These are phyloP conservation scores for Trinectes maculatus DNA, from an alignment of 2,113 vertebrate species.

Conservation along the genomic window DNA sequence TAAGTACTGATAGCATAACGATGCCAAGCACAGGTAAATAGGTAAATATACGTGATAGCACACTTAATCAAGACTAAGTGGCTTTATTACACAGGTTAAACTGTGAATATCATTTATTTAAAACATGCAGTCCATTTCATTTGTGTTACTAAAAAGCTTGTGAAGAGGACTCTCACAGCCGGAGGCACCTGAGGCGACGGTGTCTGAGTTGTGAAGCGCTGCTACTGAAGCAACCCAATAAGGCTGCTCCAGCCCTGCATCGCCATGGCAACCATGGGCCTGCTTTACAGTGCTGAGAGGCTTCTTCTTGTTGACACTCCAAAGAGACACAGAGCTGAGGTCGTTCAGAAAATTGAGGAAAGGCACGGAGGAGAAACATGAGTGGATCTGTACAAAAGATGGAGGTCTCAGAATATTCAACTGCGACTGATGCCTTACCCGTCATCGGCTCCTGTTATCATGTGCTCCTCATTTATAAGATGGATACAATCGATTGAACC, in stretches of 20 bases:
- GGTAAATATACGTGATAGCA: not conserved
- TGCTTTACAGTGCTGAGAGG: slow-evolving; percentile 85
- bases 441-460: slow-evolving; percentile 93
- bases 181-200: slow-evolving; percentile 88
- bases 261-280: slow-evolving; percentile 87
- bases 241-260: slow-evolving; percentile 84
- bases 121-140: not conserved
- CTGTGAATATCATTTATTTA: not conserved
- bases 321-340: slow-evolving; percentile 88
- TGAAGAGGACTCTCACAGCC: slow-evolving; percentile 67
- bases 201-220: slow-evolving; percentile 89
- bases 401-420: not conserved
- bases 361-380: not conserved
- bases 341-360: not conserved
- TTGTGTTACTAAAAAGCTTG: slow-evolving; percentile 10
- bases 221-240: slow-evolving; percentile 89
- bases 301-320: slow-evolving; percentile 95
- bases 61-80: not conserved
- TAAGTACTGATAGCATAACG: not conserved
- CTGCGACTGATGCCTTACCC: slow-evolving; percentile 82
- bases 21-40: not conserved
- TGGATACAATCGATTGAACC: slow-evolving; percentile 96
- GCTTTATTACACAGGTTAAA: not conserved
- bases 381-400: not conserved
- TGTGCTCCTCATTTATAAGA: slow-evolving; percentile 96